Percentiles rank a stretch among this genome's conserved stretches.
These are phyloP conservation scores for Neoarius graeffei DNA, from an alignment of 2,113 vertebrate genomes.

Conservation along the genomic window DNA sequence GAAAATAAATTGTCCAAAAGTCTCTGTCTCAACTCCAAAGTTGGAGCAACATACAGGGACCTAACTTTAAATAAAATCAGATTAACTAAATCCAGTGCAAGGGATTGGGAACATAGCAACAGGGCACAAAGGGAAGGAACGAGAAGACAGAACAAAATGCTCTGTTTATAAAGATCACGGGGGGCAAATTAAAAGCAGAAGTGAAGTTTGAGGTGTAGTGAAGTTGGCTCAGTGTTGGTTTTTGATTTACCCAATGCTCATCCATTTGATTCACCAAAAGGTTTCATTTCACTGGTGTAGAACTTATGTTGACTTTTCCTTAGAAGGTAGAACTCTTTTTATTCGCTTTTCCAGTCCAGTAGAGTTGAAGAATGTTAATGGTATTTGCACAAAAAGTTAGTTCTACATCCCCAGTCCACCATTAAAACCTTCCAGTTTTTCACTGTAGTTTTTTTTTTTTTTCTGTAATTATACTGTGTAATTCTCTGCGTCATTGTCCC, in stretches of 20 bases:
- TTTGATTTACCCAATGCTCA: neutral
- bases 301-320: neutral
- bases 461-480: neutral
- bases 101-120: conserved; percentile 22
- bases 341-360: neutral
- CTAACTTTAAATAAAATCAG: conserved; percentile 10
- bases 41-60: neutral
- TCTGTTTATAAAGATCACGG: neutral
- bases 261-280: neutral
- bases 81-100: conserved; percentile 34
- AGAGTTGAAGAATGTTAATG: neutral
- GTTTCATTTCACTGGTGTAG: neutral
- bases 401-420: neutral
- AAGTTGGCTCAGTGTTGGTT: neutral
- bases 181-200: neutral
- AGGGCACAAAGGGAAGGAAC: neutral
- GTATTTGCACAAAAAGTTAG: conserved; percentile 3
- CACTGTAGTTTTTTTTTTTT: neutral
- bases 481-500: neutral
- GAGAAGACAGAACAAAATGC: conserved; percentile 2
- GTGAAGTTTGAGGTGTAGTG: neutral
- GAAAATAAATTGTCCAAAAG: conserved; percentile 24
- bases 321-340: neutral
- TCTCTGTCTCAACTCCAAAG: neutral
- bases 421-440: neutral